These are phyloP conservation scores for Anoplius nigerrimus DNA, from an alignment of 2,888 invertebrate genomes.

Conservation along the genomic window DNA sequence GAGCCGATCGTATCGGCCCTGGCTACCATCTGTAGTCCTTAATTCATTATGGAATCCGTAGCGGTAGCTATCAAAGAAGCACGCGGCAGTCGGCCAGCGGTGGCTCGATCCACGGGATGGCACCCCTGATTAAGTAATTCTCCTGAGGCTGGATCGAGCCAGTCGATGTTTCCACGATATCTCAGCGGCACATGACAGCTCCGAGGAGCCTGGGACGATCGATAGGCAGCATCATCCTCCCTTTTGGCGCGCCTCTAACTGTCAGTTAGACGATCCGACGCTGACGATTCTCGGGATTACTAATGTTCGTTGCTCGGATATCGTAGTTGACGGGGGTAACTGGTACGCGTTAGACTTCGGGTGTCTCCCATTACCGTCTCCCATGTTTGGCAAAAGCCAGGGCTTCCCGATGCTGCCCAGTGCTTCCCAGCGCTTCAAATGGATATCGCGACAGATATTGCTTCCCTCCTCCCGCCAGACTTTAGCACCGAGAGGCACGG, in stretches of 20 bases:
- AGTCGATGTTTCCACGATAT: conserved; percentile 10
- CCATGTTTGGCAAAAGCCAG: too few relatives aligned
- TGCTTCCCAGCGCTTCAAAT: too few relatives aligned
- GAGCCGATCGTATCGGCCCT: too few relatives aligned
- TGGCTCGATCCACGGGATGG: not conserved
- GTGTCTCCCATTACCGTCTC: too few relatives aligned
- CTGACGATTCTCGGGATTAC: not conserved
- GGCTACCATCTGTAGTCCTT: too few relatives aligned
- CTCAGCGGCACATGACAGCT: not conserved
- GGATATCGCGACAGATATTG: too few relatives aligned
- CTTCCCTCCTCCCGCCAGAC: not conserved
- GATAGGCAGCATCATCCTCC: conserved; percentile 15
- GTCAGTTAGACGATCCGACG: conserved; percentile 9
- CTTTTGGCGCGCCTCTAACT: not conserved
- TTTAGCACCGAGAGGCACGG: not conserved
- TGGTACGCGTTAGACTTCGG: not conserved
- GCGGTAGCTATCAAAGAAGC: too few relatives aligned
- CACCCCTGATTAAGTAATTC: conserved; percentile 25
- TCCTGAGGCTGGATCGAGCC: conserved; percentile 4
- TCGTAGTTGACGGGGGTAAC: too few relatives aligned
- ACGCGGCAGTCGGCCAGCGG: not conserved
- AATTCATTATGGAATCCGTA: too few relatives aligned
- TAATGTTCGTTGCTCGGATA: not conserved
- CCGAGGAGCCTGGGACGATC: not conserved
- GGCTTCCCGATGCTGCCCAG: too few relatives aligned